Conservation (phyloP, 23 tunicate genomes). For the Phallusia fumigata region DNA sequence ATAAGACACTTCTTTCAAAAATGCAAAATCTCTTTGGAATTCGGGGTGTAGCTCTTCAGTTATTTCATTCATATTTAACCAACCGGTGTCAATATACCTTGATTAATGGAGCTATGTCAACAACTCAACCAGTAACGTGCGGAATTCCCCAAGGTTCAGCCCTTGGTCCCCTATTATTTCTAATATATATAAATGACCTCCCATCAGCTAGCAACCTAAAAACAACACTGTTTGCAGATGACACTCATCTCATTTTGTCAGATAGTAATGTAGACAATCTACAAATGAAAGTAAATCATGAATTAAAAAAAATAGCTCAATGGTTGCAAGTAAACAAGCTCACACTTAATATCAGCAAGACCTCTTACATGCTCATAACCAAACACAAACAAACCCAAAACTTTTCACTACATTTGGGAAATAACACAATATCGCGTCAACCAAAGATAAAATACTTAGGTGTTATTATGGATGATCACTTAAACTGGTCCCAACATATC, state of each 20-base stretch:
- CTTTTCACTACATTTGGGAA: not conserved
- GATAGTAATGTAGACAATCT: not conserved
- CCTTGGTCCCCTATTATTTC: slow-evolving; percentile 18
- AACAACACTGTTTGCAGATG: slow-evolving; percentile 28
- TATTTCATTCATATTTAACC: slow-evolving; percentile 14
- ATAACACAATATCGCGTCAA: not conserved
- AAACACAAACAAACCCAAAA: not conserved
- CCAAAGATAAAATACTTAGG: slow-evolving; percentile 1
- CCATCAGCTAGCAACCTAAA: not conserved
- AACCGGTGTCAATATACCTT: slow-evolving; percentile 11
- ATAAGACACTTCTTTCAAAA: slow-evolving; percentile 17
- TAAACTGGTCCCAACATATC: slow-evolving; percentile 21
- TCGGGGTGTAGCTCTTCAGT: not conserved
- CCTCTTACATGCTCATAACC: not conserved
- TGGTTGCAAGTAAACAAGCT: slow-evolving; percentile 23
- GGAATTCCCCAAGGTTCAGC: slow-evolving; percentile 25
- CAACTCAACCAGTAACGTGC: not conserved
- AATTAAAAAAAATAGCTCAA: not conserved
- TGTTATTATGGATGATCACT: slow-evolving; percentile 18
- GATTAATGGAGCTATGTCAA: not conserved
- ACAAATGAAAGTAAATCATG: slow-evolving; percentile 7
- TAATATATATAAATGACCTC: slow-evolving; percentile 23
- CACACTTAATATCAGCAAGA: slow-evolving; percentile 17
- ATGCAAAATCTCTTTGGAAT: slow-evolving; percentile 20
- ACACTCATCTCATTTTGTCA: slow-evolving; percentile 4